These are phyloP conservation scores for Criorhina ranunculi DNA, from an alignment of 2,888 invertebrate species.

Conservation along the genomic window DNA sequence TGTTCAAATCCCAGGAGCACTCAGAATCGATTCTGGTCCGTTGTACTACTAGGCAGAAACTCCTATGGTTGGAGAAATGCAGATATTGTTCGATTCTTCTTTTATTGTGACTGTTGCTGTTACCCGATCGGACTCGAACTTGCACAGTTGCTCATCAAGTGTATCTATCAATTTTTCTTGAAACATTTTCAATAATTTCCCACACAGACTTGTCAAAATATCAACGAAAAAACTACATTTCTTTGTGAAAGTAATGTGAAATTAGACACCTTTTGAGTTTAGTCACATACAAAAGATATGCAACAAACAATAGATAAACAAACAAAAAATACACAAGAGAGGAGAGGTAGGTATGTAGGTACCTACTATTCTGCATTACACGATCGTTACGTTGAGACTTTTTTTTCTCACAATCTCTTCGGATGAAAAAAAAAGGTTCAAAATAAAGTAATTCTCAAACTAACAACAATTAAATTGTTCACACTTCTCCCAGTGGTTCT, in stretches of 20 bases:
- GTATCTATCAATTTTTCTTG: neutral
- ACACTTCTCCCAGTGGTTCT: constrained; percentile 59
- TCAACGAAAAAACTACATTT: neutral
- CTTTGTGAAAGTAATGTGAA: constrained; percentile 42
- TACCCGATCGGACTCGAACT: no score
- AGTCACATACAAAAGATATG: constrained; percentile 15
- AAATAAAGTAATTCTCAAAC: constrained; percentile 62
- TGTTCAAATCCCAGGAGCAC: no score
- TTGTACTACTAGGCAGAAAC: no score
- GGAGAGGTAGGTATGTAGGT: no score
- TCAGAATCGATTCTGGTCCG: no score
- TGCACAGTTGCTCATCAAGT: no score
- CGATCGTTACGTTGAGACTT: no score
- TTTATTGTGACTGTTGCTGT: no score
- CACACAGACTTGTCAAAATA: constrained; percentile 41
- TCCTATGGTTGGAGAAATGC: no score
- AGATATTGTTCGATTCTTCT: no score
- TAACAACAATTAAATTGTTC: constrained; percentile 67
- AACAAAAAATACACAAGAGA: neutral
- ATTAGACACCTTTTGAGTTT: constrained; percentile 41
- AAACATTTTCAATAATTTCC: constrained; percentile 27
- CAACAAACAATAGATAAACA: constrained; percentile 23
- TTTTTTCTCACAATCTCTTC: constrained; percentile 53
- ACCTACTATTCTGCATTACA: neutral
- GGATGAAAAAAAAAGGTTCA: constrained; percentile 20